These are phyloP conservation scores for Salvelinus alpinus DNA, from an alignment of 2,113 vertebrate species.

Conservation along the genomic window DNA sequence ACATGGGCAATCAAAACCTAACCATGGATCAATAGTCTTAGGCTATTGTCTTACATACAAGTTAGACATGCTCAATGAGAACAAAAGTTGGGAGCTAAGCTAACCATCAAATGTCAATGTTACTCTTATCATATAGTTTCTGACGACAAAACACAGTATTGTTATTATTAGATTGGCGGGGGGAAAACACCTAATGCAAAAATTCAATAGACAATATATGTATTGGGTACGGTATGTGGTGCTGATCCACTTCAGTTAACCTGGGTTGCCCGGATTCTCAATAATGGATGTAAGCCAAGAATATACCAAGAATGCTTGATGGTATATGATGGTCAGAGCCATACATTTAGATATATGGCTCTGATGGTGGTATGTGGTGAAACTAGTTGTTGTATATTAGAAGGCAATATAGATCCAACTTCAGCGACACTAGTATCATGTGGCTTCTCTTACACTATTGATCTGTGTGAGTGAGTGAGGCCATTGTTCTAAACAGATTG, in stretches of 20 bases:
- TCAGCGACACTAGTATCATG: not conserved
- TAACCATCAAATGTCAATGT: not conserved
- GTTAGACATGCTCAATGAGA: not conserved
- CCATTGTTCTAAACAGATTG: conserved; percentile 40
- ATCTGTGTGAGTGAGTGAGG: conserved; percentile 27
- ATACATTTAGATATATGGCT: too few species aligned
- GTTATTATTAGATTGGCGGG: too few species aligned
- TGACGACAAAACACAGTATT: too few species aligned
- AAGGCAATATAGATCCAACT: not conserved
- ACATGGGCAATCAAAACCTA: conserved; percentile 57
- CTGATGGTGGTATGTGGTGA: not conserved
- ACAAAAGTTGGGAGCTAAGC: not conserved
- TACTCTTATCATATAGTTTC: not conserved
- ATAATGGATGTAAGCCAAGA: too few species aligned
- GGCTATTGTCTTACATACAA: not conserved
- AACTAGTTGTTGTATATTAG: not conserved
- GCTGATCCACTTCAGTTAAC: too few species aligned
- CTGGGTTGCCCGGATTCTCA: too few species aligned
- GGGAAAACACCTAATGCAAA: too few species aligned
- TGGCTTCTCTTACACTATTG: conserved; percentile 1
- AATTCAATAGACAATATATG: too few species aligned
- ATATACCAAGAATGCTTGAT: too few species aligned
- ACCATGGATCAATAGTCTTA: not conserved
- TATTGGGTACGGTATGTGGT: too few species aligned
- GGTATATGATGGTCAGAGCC: too few species aligned